Base-by-base conservation (phyloP, 2,113 vertebrate genomes). In the Lepisosteus osseus region DNA sequence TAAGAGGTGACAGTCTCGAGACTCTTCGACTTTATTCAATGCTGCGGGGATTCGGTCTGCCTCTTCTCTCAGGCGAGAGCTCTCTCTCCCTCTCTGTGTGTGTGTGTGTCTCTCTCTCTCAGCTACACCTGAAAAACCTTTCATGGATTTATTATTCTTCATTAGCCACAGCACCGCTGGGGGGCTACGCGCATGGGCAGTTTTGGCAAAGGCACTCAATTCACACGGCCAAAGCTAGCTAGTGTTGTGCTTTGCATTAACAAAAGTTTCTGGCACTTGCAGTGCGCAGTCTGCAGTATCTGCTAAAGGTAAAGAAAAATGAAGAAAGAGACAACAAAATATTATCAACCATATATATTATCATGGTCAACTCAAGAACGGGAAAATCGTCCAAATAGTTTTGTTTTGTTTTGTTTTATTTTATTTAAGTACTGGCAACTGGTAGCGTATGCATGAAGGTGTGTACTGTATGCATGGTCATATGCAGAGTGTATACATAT, bases 141-240 rank as follows among this genome's bases (percentile, higher is more conserved):
- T 89, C 86, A 84, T 88, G 87, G 72, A 90, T 91, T 92, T 91
- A 88, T 93, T 91, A 89, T 89, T 92, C 88, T 92, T 93, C 91
- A 89, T 94, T 92, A 92, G 88, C 85, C 84, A 72, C 85, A 82
- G 77, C 81, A 77, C 85, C 83, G 85, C 85, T 83, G 86, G 89
- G 85, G 62, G 90, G 90, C 77, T 86, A 83, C 90, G 86, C 87
- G 79, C 90, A 90, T 87, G 92, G 87, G 90, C 90, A 89, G 83
- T 90, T 73, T 78, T 86, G 83, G 79, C 88, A 81, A 83, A 86
- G 73, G 76, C 86, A 83, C 87, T 81, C 81, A 85, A 91, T 90
- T 87, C 84, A 80, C 79, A 78, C 62, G 80, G 83, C 79, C 85
- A 76, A 70, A 78, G 77, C 81, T 79, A 77, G 75, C 69, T 29